Conservation (phyloP, 2,888 invertebrate genomes). For the Drosophila greeni region DNA sequence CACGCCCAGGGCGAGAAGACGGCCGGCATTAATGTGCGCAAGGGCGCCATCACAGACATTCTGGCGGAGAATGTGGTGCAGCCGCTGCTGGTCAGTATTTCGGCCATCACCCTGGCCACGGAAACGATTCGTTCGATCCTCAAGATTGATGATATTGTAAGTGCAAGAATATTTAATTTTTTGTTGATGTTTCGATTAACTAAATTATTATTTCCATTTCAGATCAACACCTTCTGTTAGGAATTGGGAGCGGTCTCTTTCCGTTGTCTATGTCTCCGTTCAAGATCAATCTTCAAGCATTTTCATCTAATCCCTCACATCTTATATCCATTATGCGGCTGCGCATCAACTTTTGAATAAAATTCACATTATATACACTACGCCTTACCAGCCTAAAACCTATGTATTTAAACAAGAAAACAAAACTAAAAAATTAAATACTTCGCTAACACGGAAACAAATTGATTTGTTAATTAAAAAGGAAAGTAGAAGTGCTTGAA, state of each 20-base stretch:
- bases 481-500: not conserved
- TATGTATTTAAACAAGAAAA: conserved; percentile 56
- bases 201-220: conserved; percentile 9
- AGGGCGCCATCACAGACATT: conserved; percentile 97
- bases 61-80: conserved; percentile 98
- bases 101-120: conserved; percentile 94
- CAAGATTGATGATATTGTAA: conserved; percentile 99
- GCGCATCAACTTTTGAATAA: conserved; percentile 54
- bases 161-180: conserved; percentile 35
- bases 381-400: conserved; percentile 43
- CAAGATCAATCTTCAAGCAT: conserved; percentile 52
- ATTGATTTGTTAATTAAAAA: not conserved
- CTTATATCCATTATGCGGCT: conserved; percentile 40
- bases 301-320: conserved; percentile 53
- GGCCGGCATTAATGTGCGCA: conserved; percentile 97
- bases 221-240: conserved; percentile 76
- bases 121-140: conserved; percentile 98
- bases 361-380: conserved; percentile 61
- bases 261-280: conserved; percentile 29
- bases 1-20: conserved; percentile 92
- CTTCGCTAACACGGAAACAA: conserved; percentile 45
- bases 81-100: conserved; percentile 95
- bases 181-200: not conserved
- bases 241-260: conserved; percentile 10
- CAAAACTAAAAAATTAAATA: conserved; percentile 44